Evolutionary conservation across 1,140 invertebrate species (phyloP), one percentile per base, ranked within the genome.

Genomic region (Cherax destructor): DNA sequence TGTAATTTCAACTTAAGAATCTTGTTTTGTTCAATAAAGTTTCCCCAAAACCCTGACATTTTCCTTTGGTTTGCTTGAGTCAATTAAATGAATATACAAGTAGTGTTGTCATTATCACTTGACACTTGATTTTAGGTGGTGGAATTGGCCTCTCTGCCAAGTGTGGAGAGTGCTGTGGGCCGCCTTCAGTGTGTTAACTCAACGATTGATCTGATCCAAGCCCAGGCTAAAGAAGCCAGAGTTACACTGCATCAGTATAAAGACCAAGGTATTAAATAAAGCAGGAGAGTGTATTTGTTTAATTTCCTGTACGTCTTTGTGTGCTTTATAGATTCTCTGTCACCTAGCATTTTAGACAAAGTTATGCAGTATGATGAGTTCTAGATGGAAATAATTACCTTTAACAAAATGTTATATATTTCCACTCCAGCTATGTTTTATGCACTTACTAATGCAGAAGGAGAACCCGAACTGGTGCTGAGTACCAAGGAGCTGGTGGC

Each of bases 191-290:
- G 91, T 56, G 74, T 92, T 50, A 83, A 84, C 49, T 81, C 85
- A 18, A 84, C 91, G 74, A 92, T 88, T 56, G 91, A 92, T 41
- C 81, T 92, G 47, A 88, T 92, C 24, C 91, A 92, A 47, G 91
- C 91, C 59, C 91, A 92, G 80, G 86, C 91, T 16, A 92, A 92
- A 30, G 91, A 88, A 79, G 91, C 91, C 30, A 52, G 86, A 50
- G 80, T 88, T 50, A 84, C 72, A 6, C 72, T 92, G 10, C 86
- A 92, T 76, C 91, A 92, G 47, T 92, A 92, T 47, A 86, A 87
- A 52, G 86, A 92, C 47, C 85, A 87, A 83, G 91, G 91, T 92
- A 84, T 52, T n/a, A 69, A n/a, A 41, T 56, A 56, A 56, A 5
- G 52, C 9, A 56, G 52, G 13, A 0, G 52, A 69, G 18, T 10